phyloP scores from a whole-genome alignment of 2,113 vertebrate genomes.

The Bufo gargarizans region DNA sequence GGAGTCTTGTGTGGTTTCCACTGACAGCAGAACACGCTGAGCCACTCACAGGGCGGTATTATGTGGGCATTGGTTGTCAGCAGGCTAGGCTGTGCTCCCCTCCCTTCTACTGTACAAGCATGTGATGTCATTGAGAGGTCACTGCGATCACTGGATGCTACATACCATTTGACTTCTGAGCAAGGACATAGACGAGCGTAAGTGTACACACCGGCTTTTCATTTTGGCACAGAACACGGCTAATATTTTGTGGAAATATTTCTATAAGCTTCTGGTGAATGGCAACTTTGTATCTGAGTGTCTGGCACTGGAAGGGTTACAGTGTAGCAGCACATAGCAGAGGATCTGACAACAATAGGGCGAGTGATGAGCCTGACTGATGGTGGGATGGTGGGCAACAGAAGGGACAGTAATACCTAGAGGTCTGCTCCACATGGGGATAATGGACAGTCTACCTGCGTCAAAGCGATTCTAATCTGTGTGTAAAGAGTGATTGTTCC shows the following conservation, averaged over 20 bases:
- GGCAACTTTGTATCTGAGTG: background rate
- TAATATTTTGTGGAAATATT: background rate
- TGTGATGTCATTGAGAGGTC: conserved; percentile 59
- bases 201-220: background rate
- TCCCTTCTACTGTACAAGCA: conserved; percentile 13
- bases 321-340: background rate
- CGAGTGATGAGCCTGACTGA: background rate
- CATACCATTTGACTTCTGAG: conserved; percentile 43
- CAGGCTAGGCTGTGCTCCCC: conserved; percentile 32
- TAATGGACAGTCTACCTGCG: background rate
- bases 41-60: conserved; percentile 8
- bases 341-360: background rate
- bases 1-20: background rate
- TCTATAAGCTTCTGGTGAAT: background rate
- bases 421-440: background rate
- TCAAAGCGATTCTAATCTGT: background rate
- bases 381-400: background rate
- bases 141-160: conserved; percentile 25
- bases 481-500: background rate
- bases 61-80: conserved; percentile 20
- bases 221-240: background rate
- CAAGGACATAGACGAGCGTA: conserved; percentile 42
- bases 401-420: background rate
- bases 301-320: background rate
- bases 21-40: background rate